Evolutionary conservation across 2,797 vertebrate species (phyloP).

Genomic region (Argya squamiceps): DNA sequence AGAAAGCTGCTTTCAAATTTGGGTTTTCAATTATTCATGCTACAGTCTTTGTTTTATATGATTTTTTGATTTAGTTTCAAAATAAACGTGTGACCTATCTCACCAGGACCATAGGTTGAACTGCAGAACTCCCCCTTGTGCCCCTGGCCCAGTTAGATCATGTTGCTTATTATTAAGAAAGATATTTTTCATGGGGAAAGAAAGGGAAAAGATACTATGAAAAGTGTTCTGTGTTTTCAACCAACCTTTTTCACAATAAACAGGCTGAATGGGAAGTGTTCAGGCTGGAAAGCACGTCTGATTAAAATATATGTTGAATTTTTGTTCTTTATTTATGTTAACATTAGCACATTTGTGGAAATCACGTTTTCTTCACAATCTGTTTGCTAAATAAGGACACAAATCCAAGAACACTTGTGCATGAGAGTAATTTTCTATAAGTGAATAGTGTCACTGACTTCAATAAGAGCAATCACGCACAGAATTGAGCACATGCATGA

Average conservation of each 20-base stretch:
- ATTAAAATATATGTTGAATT: not conserved
- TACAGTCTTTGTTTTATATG: not conserved
- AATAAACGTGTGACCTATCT: not conserved
- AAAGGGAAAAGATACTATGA: not conserved
- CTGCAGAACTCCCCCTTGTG: not conserved
- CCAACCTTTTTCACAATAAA: not conserved
- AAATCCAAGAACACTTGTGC: not conserved
- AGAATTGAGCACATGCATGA: conserved; percentile 9
- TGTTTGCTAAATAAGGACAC: conserved; percentile 19
- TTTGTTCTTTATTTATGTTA: not conserved
- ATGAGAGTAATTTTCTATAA: conserved; percentile 3
- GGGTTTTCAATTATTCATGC: not conserved
- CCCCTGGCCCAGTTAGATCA: not conserved
- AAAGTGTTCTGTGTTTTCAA: not conserved
- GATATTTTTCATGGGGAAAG: not conserved
- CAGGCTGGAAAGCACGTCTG: conserved; percentile 7
- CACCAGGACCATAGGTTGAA: not conserved
- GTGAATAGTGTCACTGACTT: not conserved
- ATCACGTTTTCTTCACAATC: not conserved
- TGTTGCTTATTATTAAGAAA: not conserved
- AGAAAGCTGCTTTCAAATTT: not conserved
- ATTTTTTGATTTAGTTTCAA: not conserved
- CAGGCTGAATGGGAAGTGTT: not conserved
- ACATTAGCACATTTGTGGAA: conserved; percentile 3
- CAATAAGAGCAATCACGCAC: not conserved